Conservation (phyloP, 2,888 invertebrate species). For the Acronicta aceris region DNA sequence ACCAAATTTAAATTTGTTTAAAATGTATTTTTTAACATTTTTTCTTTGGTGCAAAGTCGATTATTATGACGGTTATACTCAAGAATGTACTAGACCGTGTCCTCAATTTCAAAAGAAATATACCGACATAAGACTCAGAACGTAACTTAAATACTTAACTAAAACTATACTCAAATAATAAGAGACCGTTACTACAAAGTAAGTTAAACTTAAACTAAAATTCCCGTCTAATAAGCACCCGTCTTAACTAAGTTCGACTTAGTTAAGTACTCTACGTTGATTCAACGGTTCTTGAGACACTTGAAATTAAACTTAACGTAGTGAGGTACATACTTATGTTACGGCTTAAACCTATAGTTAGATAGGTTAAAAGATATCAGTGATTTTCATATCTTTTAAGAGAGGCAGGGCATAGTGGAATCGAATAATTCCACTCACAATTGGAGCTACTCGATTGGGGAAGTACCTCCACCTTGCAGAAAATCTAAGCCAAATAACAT, state of each 20-base stretch:
- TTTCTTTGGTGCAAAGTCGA: too few relatives aligned
- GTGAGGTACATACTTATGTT: conserved; percentile 34
- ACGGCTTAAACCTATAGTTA: conserved; percentile 6
- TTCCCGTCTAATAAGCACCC: conserved; percentile 42
- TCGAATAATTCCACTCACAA: too few relatives aligned
- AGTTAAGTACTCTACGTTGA: conserved; percentile 27
- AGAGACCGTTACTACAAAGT: conserved; percentile 8
- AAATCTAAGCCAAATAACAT: too few relatives aligned
- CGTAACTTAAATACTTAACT: conserved; percentile 29
- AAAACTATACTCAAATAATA: conserved; percentile 32
- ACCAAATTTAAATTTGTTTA: too few relatives aligned
- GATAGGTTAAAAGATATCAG: too few relatives aligned
- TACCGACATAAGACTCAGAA: conserved; percentile 8
- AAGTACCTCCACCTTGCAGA: too few relatives aligned
- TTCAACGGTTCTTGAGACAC: conserved; percentile 27
- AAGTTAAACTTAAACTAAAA: conserved; percentile 27
- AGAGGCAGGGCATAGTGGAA: too few relatives aligned
- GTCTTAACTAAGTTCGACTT: conserved; percentile 33
- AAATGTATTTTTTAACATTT: too few relatives aligned
- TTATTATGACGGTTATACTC: neutral
- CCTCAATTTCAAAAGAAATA: conserved; percentile 1
- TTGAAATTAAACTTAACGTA: conserved; percentile 33
- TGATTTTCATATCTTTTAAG: too few relatives aligned
- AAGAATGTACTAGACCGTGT: neutral
- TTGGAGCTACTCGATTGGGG: too few relatives aligned